phyloP scores from a whole-genome alignment of 2,113 vertebrate genomes.

The Apistogramma diplotaenia region DNA sequence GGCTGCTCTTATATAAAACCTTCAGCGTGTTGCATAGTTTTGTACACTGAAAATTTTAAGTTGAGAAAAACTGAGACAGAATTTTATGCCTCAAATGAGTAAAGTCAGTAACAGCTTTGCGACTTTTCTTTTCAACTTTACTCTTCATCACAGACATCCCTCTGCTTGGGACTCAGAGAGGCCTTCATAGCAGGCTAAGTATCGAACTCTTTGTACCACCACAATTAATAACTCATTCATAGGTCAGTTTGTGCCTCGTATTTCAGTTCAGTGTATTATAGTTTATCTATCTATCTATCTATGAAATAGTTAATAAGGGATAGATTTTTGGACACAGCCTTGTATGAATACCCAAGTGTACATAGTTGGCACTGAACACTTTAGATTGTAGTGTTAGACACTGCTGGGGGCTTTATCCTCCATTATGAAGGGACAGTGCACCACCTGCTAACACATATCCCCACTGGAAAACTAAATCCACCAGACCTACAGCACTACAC shows the following conservation, averaged over 20 bases:
- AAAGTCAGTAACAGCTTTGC: neutral
- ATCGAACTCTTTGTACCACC: neutral
- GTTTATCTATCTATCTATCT: too few relatives aligned
- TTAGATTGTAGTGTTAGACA: conserved; percentile 27
- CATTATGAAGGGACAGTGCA: conserved; percentile 59
- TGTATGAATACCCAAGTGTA: conserved; percentile 20
- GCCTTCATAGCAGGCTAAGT: neutral
- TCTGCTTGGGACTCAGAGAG: neutral
- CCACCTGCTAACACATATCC: conserved; percentile 61
- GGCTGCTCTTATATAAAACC: neutral
- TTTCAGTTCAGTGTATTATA: neutral
- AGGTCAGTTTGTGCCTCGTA: neutral
- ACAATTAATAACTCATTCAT: neutral
- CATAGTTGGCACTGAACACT: conserved; percentile 16
- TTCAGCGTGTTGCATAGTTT: neutral
- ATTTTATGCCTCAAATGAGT: neutral
- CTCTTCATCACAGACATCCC: neutral
- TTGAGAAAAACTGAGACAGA: neutral
- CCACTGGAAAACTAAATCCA: conserved; percentile 57
- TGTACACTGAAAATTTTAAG: neutral
- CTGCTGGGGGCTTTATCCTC: conserved; percentile 51
- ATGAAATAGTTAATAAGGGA: neutral
- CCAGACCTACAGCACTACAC: conserved; percentile 36
- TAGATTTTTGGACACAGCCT: neutral
- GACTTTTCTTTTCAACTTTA: too few relatives aligned